Percentiles rank a stretch among this genome's conserved stretches.
Conservation (phyloP, 1,140 invertebrate species). For the Ganaspis sp. region DNA sequence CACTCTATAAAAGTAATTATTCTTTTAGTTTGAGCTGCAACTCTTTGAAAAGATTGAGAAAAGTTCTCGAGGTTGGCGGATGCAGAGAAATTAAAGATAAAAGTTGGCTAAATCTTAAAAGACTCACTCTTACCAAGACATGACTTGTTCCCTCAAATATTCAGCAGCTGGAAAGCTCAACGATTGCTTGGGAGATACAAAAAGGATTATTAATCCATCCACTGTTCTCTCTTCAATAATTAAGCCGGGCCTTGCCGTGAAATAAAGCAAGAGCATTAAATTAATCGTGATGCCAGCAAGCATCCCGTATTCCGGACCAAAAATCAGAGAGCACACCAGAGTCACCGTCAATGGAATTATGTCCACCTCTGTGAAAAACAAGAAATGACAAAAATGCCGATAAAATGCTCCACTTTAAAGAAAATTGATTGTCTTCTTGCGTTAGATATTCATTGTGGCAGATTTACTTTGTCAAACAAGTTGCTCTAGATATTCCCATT, state of each 20-base stretch:
- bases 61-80: not conserved
- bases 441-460: not conserved
- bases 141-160: constrained; percentile 78
- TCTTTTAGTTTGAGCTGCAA: not conserved
- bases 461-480: not conserved
- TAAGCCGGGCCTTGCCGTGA: constrained; percentile 80
- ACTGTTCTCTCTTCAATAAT: constrained; percentile 72
- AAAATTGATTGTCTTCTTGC: not conserved
- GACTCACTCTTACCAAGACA: constrained; percentile 63
- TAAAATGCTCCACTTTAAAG: not conserved
- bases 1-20: constrained; percentile 21
- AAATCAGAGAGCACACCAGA: constrained; percentile 79
- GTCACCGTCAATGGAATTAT: constrained; percentile 81
- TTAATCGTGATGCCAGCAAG: constrained; percentile 82
- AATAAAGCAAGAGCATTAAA: constrained; percentile 82
- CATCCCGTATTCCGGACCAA: constrained; percentile 86
- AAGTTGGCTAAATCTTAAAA: not conserved
- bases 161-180: constrained; percentile 83
- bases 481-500: not conserved
- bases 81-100: constrained; percentile 36
- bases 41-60: not conserved
- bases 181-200: constrained; percentile 80
- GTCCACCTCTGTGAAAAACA: constrained; percentile 79
- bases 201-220: constrained; percentile 65
- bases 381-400: constrained; percentile 33